These are phyloP conservation scores for Bombus confusus DNA, from an alignment of 1,140 invertebrate species.

Conservation along the genomic window DNA sequence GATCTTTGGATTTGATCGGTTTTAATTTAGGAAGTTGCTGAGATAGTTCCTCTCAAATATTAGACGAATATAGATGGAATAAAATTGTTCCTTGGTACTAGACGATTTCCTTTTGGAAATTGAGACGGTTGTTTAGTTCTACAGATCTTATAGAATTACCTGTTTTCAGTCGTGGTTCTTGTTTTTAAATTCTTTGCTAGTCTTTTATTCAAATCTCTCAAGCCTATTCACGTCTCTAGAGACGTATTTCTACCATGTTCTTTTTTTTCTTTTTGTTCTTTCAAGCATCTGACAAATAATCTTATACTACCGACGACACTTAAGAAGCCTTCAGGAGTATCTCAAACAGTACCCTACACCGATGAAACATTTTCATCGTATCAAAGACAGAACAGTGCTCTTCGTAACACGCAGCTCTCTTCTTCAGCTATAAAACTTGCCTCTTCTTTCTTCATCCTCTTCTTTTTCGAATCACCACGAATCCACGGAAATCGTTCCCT, in stretches of 20 bases:
- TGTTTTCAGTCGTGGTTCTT: neutral
- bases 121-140: neutral
- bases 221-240: neutral
- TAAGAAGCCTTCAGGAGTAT: neutral
- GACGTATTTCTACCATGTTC: neutral
- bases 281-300: neutral
- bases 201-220: neutral
- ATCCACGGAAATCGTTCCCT: slow-evolving; percentile 19
- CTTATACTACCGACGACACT: neutral
- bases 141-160: neutral
- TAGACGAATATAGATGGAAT: neutral
- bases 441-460: slow-evolving; percentile 27
- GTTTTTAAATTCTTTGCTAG: neutral
- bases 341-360: neutral
- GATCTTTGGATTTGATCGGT: neutral
- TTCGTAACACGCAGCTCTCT: neutral
- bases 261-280: neutral
- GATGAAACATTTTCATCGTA: neutral
- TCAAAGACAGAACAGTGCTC: neutral
- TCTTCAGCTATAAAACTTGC: neutral
- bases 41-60: neutral
- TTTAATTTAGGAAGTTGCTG: neutral
- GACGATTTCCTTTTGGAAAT: neutral
- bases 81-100: neutral
- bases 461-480: neutral